Percentiles rank a stretch among this genome's conserved stretches.
These are phyloP conservation scores for Microctenopoma stevenorrisi DNA, from an alignment of 2,797 vertebrate genomes.

Conservation along the genomic window DNA sequence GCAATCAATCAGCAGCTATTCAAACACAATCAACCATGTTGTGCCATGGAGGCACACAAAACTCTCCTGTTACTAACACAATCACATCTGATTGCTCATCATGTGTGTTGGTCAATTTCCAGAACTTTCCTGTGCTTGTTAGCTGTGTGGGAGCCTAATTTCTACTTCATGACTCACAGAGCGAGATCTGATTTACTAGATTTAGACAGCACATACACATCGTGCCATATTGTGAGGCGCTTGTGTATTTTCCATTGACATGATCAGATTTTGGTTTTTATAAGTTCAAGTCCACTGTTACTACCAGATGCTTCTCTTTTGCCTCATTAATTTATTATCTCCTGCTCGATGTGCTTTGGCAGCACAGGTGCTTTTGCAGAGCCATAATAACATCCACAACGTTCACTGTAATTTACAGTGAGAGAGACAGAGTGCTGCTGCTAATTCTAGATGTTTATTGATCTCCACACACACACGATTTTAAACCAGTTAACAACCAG, in stretches of 20 bases:
- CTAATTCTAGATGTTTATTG: conserved; percentile 49
- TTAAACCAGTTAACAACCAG: conserved; percentile 28
- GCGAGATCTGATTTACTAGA: not conserved
- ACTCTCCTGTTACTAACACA: conserved; percentile 66
- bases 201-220: not conserved
- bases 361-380: conserved; percentile 22
- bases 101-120: conserved; percentile 63
- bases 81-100: conserved; percentile 69
- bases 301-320: conserved; percentile 35
- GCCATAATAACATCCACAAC: conserved; percentile 27
- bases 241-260: not conserved
- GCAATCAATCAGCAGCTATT: conserved; percentile 69
- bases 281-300: not conserved
- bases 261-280: not conserved
- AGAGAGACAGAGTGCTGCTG: conserved; percentile 14
- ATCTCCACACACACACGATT: conserved; percentile 21
- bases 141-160: conserved; percentile 23
- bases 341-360: conserved; percentile 22
- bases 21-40: conserved; percentile 70
- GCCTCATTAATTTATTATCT: conserved; percentile 1
- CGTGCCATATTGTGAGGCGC: not conserved
- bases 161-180: not conserved
- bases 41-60: conserved; percentile 34
- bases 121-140: conserved; percentile 17
- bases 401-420: conserved; percentile 26